Percentiles rank a stretch among this genome's conserved stretches.
Conservation (phyloP, 2,888 invertebrate genomes). For the Timandra comae region DNA sequence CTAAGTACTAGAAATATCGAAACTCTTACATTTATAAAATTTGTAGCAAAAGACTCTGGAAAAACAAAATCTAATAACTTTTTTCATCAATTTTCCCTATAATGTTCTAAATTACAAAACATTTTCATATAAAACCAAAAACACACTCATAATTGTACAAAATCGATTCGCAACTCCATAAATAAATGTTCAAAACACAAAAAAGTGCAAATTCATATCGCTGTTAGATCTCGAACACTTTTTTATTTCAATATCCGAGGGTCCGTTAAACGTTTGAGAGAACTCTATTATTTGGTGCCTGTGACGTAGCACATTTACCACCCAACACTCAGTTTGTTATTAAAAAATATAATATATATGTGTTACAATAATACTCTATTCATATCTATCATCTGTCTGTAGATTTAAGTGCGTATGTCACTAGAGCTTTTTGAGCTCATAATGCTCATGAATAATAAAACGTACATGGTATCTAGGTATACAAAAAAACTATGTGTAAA, state of each 20-base stretch:
- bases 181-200: constrained; percentile 52
- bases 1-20: too few species aligned
- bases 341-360: constrained; percentile 68
- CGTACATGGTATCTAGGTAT: too few species aligned
- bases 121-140: too few species aligned
- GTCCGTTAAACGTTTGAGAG: constrained; percentile 72
- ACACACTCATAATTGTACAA: not conserved
- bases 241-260: constrained; percentile 74
- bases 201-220: constrained; percentile 74
- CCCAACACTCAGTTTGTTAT: constrained; percentile 68
- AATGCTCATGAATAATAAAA: too few species aligned
- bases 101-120: too few species aligned
- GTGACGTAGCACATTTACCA: constrained; percentile 72
- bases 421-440: constrained; percentile 2
- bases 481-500: too few species aligned
- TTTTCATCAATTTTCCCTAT: too few species aligned
- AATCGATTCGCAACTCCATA: constrained; percentile 51
- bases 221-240: constrained; percentile 73
- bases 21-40: too few species aligned
- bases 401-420: constrained; percentile 24
- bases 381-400: constrained; percentile 71
- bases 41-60: too few species aligned
- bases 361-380: constrained; percentile 70
- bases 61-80: too few species aligned
- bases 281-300: constrained; percentile 72